Percentiles rank a stretch among this genome's conserved stretches.
Conservation (phyloP, 2,113 vertebrate genomes). For the Meleagris gallopavo region DNA sequence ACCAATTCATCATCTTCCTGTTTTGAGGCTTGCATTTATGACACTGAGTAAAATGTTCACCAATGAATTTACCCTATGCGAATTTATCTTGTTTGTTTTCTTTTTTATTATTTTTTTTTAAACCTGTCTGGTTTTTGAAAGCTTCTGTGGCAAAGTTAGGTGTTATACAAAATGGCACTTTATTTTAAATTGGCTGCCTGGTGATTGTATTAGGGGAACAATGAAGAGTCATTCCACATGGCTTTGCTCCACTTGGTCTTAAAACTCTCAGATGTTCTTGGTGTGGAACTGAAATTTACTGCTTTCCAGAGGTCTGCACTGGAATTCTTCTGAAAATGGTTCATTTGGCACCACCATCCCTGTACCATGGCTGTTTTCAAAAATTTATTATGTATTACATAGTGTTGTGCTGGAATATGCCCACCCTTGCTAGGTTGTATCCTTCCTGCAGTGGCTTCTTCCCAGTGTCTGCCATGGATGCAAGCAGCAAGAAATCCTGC, state of each 20-base stretch:
- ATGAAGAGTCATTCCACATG: neutral
- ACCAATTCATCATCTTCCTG: neutral
- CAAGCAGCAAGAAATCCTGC: fast-evolving
- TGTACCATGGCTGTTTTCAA: neutral
- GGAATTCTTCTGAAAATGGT: neutral
- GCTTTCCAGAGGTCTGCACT: neutral
- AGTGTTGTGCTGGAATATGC: neutral
- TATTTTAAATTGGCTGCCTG: neutral
- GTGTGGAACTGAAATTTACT: neutral
- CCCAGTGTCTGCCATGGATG: neutral
- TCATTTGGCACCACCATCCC: neutral
- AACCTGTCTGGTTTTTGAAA: neutral
- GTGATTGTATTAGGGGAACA: neutral
- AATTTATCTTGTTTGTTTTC: neutral
- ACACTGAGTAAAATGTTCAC: neutral
- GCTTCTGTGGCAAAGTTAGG: neutral
- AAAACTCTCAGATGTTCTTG: neutral
- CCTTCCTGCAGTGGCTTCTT: neutral
- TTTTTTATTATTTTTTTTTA: neutral
- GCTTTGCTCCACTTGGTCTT: neutral
- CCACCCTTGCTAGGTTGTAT: neutral
- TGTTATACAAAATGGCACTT: neutral
- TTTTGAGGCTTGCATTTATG: neutral
- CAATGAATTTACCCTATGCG: neutral
- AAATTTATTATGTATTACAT: neutral